Conservation (phyloP, 2,888 invertebrate species). For the Pristionchus exspectatus region DNA sequence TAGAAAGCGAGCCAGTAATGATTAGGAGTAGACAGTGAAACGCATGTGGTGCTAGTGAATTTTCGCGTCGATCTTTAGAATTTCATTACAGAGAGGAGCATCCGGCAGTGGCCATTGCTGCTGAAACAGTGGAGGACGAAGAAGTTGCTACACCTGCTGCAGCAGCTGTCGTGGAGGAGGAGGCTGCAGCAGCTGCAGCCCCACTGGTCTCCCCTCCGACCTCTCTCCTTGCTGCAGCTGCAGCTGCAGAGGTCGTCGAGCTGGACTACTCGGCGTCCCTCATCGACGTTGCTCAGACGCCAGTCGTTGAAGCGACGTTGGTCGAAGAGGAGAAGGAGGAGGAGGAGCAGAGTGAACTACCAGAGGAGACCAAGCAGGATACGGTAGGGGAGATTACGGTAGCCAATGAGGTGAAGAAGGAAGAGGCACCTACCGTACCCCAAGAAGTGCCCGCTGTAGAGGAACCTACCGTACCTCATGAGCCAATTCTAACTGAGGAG, state of each 20-base stretch:
- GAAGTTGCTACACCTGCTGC: not conserved
- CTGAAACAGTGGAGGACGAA: not conserved
- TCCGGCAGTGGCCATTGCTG: not conserved
- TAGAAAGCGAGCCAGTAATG: not conserved
- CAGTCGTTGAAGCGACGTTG: not conserved
- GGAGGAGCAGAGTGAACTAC: not conserved
- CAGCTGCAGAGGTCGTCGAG: slow-evolving; percentile 9
- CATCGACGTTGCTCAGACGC: not conserved
- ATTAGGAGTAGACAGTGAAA: not conserved
- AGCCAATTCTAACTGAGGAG: not conserved
- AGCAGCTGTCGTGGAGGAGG: not conserved
- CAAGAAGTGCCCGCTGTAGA: not conserved
- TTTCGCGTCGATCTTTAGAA: too few relatives aligned
- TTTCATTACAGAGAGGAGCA: slow-evolving; percentile 38
- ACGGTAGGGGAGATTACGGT: not conserved
- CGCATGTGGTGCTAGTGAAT: not conserved
- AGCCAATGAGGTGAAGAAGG: not conserved
- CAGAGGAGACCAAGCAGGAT: slow-evolving; percentile 19
- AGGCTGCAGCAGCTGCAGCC: not conserved
- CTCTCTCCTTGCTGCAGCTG: not conserved
- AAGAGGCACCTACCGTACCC: not conserved
- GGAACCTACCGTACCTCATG: not conserved
- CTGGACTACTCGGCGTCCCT: not conserved
- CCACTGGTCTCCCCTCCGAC: not conserved
- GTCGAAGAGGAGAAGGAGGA: slow-evolving; percentile 17